Percentiles rank a stretch among this genome's conserved stretches.
These are phyloP conservation scores for Mythimna lalbum DNA, from an alignment of 2,888 invertebrate species.

Conservation along the genomic window DNA sequence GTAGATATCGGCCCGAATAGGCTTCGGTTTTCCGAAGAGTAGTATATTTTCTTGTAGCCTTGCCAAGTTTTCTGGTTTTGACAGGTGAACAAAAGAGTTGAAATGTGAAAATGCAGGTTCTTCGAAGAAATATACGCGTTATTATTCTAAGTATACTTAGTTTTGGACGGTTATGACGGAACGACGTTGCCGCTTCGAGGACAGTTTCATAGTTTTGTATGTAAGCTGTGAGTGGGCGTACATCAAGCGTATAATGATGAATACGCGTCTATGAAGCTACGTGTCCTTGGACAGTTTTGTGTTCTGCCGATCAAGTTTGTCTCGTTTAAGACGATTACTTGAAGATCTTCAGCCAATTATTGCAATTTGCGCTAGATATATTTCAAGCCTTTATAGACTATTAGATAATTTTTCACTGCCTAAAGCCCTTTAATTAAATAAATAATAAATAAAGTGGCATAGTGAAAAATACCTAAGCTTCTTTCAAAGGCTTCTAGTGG, in stretches of 20 bases:
- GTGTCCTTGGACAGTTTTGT: too few relatives aligned
- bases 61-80: conserved; percentile 52
- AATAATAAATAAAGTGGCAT: too few relatives aligned
- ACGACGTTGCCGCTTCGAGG: too few relatives aligned
- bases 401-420: too few relatives aligned
- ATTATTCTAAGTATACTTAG: too few relatives aligned
- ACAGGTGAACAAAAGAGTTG: conserved; percentile 19
- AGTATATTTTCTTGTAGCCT: conserved; percentile 23
- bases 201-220: too few relatives aligned
- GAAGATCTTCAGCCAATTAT: not conserved
- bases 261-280: too few relatives aligned
- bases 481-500: not conserved
- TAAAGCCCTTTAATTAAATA: too few relatives aligned
- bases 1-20: not conserved
- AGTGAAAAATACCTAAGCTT: not conserved
- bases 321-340: not conserved
- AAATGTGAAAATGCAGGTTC: conserved; percentile 18
- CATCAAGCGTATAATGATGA: too few relatives aligned
- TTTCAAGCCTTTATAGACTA: not conserved
- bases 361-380: not conserved
- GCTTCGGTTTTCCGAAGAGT: conserved; percentile 11
- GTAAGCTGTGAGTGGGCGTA: too few relatives aligned
- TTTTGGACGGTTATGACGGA: not conserved
- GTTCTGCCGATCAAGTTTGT: not conserved
- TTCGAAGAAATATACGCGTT: not conserved